Base-by-base conservation (phyloP, 2,113 vertebrate species). In the Podocnemis expansa region DNA sequence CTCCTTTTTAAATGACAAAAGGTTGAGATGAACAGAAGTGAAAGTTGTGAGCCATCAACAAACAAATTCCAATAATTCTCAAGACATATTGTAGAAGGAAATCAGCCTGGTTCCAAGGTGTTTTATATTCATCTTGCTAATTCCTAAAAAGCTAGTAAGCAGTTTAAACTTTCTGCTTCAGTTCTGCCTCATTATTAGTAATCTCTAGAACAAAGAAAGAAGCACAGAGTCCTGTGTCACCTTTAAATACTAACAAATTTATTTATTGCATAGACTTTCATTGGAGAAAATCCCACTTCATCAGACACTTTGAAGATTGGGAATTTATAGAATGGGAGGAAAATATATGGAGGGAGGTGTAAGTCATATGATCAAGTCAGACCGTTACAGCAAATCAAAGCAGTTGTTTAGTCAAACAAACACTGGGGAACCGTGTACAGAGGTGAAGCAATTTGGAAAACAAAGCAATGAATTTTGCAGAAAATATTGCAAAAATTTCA, bases 121-220 rank as follows among this genome's bases (percentile, higher is more conserved):
- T 55, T 85, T 73, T 47, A 21, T 70, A 54, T 25, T 25, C 47
- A 87, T 14, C 1, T 1, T 0, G 2, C 0, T 0, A 43, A 24
- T n/a, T 14, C 73, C 25, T 5, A 16, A 45, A 41, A 45, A 76
- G 73, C 73, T 29, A 76, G 25, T 76, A 22, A 45, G 41, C 25
- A 14, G 73, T 76, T 76, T 45, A 76, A 75, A 76, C 24, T 45
- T 76, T 76, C 70, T 43, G 3, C 70, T 84, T 78, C 27, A 67
- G 54, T 25, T 5, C 45, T 2, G 52, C n/a, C 10, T 14, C 78
- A 22, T 47, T 63, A 22, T 45, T 38, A n/a, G n/a, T 25, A 80
- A 0, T 41, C 56, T 70, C 49, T 41, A 85, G 70, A 54, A n/a
- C n/a, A n/a, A n/a, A n/a, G n/a, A n/a, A n/a, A n/a, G n/a, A 47